Evolutionary conservation across 2,797 vertebrate genomes (phyloP).

Genomic region (Etheostoma perlongum): DNA sequence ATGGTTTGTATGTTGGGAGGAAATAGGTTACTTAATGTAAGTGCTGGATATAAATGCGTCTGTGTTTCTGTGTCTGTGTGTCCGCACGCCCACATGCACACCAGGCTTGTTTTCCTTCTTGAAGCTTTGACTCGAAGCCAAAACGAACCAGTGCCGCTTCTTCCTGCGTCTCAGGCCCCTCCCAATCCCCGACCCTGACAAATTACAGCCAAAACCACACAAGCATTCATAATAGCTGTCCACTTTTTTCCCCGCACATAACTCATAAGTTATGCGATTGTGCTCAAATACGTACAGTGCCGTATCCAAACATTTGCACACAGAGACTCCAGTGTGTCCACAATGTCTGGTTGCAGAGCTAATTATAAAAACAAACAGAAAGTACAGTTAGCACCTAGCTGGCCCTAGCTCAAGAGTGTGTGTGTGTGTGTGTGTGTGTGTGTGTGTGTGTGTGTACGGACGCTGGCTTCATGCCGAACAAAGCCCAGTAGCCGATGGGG

Average conservation of each 20-base stretch:
- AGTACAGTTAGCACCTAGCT: neutral
- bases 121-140: constrained; percentile 76
- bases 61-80: constrained; percentile 5
- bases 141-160: constrained; percentile 83
- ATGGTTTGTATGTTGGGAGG: too few relatives aligned
- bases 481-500: constrained; percentile 70
- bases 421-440: constrained; percentile 31
- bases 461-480: constrained; percentile 58
- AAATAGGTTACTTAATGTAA: neutral
- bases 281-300: neutral
- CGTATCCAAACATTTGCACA: constrained; percentile 22
- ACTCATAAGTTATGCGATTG: constrained; percentile 20
- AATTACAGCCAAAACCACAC: constrained; percentile 30
- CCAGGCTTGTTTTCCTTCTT: constrained; percentile 72
- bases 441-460: constrained; percentile 14
- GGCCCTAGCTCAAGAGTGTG: neutral
- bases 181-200: constrained; percentile 47
- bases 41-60: constrained; percentile 17
- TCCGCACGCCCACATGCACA: neutral
- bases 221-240: neutral
- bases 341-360: neutral
- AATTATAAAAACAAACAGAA: constrained; percentile 13
- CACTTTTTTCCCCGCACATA: neutral
- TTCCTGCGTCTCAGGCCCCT: constrained; percentile 81
- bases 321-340: constrained; percentile 25